These are phyloP conservation scores for Rotaria socialis DNA, from an alignment of 2,888 invertebrate species.

Conservation along the genomic window DNA sequence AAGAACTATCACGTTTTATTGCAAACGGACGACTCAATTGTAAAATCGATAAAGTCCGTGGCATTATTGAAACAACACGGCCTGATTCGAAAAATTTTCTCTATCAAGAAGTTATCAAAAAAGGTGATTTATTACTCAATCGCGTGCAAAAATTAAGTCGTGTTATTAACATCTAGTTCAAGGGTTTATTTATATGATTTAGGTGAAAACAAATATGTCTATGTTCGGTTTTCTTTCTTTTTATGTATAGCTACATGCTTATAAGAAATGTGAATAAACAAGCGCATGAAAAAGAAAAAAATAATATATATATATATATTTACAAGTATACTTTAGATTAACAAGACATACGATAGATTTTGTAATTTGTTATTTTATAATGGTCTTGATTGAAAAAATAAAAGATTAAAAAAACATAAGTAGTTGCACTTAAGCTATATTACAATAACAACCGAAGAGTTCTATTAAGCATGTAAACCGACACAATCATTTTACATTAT, in stretches of 20 bases:
- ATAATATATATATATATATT: neutral
- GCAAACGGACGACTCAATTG: slow-evolving; percentile 90
- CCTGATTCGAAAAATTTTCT: slow-evolving; percentile 82
- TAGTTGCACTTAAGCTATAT: neutral
- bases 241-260: neutral
- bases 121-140: slow-evolving; percentile 92
- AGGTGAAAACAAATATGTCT: neutral
- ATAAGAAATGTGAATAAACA: neutral
- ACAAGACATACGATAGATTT: neutral
- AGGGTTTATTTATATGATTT: neutral
- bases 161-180: neutral
- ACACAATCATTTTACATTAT: too few relatives aligned
- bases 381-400: neutral
- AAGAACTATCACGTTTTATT: slow-evolving; percentile 72
- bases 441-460: neutral
- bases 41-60: slow-evolving; percentile 86
- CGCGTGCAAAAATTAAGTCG: slow-evolving; percentile 91
- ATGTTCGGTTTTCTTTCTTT: neutral
- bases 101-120: slow-evolving; percentile 92
- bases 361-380: neutral
- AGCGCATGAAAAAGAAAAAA: neutral
- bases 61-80: slow-evolving; percentile 84
- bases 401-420: too few relatives aligned
- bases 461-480: neutral
- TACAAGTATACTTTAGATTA: neutral